Base-by-base conservation (phyloP, 2,888 invertebrate species). In the Lissonota sp. region DNA sequence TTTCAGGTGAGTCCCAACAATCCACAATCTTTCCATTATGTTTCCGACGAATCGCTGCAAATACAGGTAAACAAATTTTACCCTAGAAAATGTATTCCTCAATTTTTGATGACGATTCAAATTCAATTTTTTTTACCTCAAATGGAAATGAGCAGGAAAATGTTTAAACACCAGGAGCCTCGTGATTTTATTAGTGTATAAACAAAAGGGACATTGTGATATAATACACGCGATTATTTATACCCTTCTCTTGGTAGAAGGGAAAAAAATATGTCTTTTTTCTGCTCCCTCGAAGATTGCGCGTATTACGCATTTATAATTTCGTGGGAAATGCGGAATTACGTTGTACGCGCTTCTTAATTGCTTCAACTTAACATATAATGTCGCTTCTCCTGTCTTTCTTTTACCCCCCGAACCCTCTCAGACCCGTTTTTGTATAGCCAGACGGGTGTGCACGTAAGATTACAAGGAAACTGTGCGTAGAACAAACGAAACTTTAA, bases 321-420 rank as follows among this genome's bases (percentile, higher is more conserved):
- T 87, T 80, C 86, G 84, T 86, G 88, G 83, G 87, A 87, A 88
- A 86, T 71, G 66, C 64, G 77, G 79, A 85, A 86, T 86, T 79
- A 80, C 67, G 71, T 75, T 79, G 44, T 51, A 58, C 67, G 72
- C 60, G 64, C 78, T 76, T 16, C 69, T 79, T 84, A 84, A 84
- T 84, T 84, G 81, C 79, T 79, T 63, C 51, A 74, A 79, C 80
- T 82, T 84, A 82, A 69, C 84, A 83, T 83, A 84, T 79, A 84
- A 84, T 82, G 82, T 82, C 76, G 79, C 26, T 70, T 70, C 64
- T 62, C 63, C 46, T 72, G 82, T 73, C 51, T 60, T 62, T 73
- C 26, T 72, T 37, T 67, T 73, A 58, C 26, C 69, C 67, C 53
- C 55, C 49, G 37, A 6, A 66, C 12, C 51, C 44, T 49, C 6